These are phyloP conservation scores for Gadopsis marmoratus DNA, from an alignment of 2,797 vertebrate genomes.

Conservation along the genomic window DNA sequence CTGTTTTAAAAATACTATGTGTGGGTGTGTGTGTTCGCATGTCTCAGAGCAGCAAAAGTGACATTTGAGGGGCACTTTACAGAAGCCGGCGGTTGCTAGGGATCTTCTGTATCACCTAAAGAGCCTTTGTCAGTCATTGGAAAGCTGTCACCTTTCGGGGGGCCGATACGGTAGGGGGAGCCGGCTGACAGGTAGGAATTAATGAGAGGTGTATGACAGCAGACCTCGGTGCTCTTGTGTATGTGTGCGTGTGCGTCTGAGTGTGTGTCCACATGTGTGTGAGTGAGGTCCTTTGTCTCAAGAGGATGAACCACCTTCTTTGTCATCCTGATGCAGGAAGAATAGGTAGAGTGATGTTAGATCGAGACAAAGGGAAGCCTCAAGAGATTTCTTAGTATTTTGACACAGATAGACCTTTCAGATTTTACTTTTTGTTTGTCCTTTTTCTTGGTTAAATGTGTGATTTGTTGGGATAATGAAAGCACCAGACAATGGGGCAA, in stretches of 20 bases:
- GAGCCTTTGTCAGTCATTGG: slow-evolving; percentile 87
- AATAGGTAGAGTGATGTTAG: slow-evolving; percentile 43
- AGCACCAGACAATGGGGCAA: slow-evolving; percentile 13
- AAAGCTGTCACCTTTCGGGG: slow-evolving; percentile 85
- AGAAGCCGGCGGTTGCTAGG: slow-evolving; percentile 83
- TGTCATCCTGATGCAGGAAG: slow-evolving; percentile 63
- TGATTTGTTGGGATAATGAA: slow-evolving; percentile 42
- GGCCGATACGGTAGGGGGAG: slow-evolving; percentile 81
- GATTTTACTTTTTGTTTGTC: slow-evolving; percentile 14
- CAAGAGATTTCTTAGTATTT: slow-evolving; percentile 13
- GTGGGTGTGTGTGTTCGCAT: slow-evolving; percentile 80
- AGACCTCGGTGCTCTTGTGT: slow-evolving; percentile 76
- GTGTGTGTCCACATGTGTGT: slow-evolving; percentile 56
- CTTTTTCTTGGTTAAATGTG: slow-evolving; percentile 11
- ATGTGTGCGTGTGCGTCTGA: slow-evolving; percentile 52
- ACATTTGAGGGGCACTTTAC: slow-evolving; percentile 90
- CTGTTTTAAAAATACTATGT: slow-evolving; percentile 83
- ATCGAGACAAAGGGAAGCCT: slow-evolving; percentile 36
- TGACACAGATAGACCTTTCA: slow-evolving; percentile 24
- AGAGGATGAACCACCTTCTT: slow-evolving; percentile 79
- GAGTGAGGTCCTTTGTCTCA: slow-evolving; percentile 82
- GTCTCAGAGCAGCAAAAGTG: slow-evolving; percentile 84
- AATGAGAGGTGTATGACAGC: slow-evolving; percentile 87
- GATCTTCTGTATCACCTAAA: slow-evolving; percentile 88
- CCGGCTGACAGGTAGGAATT: slow-evolving; percentile 86